phyloP scores from a whole-genome alignment of 2,797 vertebrate genomes.

The Argyrosomus regius region DNA sequence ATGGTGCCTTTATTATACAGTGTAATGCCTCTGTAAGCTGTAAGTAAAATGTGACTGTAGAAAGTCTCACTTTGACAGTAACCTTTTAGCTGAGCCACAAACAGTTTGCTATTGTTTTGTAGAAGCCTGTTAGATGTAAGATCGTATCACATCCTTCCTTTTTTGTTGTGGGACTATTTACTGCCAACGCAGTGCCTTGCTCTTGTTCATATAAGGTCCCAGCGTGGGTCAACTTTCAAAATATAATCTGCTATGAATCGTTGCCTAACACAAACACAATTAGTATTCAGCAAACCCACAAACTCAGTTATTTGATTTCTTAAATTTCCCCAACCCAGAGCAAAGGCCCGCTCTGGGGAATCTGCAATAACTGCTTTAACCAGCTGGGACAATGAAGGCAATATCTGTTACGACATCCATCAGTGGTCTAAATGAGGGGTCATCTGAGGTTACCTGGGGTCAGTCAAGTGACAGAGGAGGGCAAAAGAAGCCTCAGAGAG shows the following conservation, averaged over 20 bases:
- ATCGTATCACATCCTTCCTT: slow-evolving; percentile 1
- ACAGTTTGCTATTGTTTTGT: neutral
- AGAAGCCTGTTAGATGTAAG: neutral
- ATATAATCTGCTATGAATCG: neutral
- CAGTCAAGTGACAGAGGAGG: slow-evolving; percentile 50
- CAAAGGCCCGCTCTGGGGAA: neutral
- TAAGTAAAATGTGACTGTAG: neutral
- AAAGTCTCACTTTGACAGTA: neutral
- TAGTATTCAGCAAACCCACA: neutral
- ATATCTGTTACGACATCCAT: slow-evolving; percentile 51
- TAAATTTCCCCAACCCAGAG: neutral
- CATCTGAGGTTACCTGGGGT: slow-evolving; percentile 51
- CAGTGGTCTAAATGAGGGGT: slow-evolving; percentile 51
- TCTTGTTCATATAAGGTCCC: neutral
- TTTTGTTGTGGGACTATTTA: neutral
- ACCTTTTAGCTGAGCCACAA: neutral
- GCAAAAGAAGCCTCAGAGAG: slow-evolving; percentile 39
- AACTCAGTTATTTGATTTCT: slow-evolving; percentile 4
- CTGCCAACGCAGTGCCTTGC: neutral
- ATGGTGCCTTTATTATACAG: neutral
- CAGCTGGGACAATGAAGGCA: slow-evolving; percentile 9
- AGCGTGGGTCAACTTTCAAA: neutral
- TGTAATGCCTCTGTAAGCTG: neutral
- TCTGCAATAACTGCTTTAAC: slow-evolving; percentile 1
- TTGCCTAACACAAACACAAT: neutral